phyloP scores from a whole-genome alignment of 2,888 invertebrate genomes.

The Aphelenchoides bicaudatus region DNA sequence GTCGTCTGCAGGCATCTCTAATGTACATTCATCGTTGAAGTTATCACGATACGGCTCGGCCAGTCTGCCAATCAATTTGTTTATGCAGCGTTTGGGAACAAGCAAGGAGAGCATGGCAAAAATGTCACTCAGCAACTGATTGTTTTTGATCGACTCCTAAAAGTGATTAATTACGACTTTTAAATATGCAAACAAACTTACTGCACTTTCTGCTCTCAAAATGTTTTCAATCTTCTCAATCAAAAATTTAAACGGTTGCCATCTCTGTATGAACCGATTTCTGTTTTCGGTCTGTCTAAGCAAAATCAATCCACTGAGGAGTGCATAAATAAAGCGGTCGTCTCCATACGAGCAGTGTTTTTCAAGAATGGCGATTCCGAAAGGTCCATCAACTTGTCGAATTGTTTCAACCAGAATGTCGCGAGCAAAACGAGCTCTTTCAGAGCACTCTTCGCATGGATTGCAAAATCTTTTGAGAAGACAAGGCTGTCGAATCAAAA shows the following conservation, averaged over 20 bases:
- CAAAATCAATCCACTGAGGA: conserved; percentile 4
- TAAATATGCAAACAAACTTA: neutral
- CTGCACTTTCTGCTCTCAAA: neutral
- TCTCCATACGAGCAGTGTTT: neutral
- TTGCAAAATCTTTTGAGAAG: conserved; percentile 28
- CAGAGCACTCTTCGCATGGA: conserved; percentile 41
- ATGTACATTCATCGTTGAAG: conserved; percentile 4
- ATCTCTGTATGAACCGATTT: conserved; percentile 4
- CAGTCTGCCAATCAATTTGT: conserved; percentile 2
- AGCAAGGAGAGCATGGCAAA: conserved; percentile 1
- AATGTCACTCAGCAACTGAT: conserved; percentile 13
- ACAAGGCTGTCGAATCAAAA: conserved; percentile 17
- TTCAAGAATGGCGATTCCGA: conserved; percentile 45
- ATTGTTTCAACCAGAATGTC: conserved; percentile 37
- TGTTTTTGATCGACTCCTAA: conserved; percentile 8
- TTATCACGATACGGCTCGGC: conserved; percentile 2
- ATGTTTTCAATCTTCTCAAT: conserved; percentile 2
- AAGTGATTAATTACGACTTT: neutral
- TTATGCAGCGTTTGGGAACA: neutral
- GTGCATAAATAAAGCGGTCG: conserved; percentile 2
- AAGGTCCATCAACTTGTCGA: conserved; percentile 41
- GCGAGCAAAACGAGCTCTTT: conserved; percentile 38
- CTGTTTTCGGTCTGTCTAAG: neutral
- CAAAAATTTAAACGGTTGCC: neutral
- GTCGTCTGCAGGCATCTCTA: neutral